Evolutionary conservation across 2,888 invertebrate genomes (phyloP), one percentile per base, ranked within the genome.

Genomic region (Apeira syringaria): DNA sequence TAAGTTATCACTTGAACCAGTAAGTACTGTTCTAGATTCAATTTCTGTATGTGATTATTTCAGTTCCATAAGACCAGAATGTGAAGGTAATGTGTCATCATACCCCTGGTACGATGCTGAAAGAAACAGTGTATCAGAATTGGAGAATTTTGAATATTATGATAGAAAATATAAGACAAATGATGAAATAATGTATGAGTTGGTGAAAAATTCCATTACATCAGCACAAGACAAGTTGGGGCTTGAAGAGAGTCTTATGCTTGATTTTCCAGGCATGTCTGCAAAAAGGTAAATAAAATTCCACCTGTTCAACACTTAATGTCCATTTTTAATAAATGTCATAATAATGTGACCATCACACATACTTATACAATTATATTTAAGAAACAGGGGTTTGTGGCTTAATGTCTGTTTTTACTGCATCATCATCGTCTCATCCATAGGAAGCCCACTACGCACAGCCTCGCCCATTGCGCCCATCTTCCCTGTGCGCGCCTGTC

Each of bases 31-130:
- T 3, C 52, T 89, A 32, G 84, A 87, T 51, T 67, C 71, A 6
- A 50, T 92, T 33, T 86, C 91, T 33, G 30, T 82, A n/a, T 79
- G 90, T 38, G 87, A 88, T 57, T 69, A 56, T 36, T 67, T 69
- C 13, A 62, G 59, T 34, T 43, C 47, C 9, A 55, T 37, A 5
- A 53, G 51, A 30, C 52, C 52, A 17, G 59, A 68, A 33, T 44
- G 50, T 17, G 56, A 49, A 24, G 28, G 38, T 20, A 59, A 74
- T 48, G 59, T 82, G 13, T 59, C 67, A 47, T 72, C 72, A 33
- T 50, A 62, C 17, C 85, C 86, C 6, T 88, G 88, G 88, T 59
- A 60, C 34, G 58, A 58, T 20, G 45, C 54, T 36, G 82, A 78
- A 64, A 62, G 41, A 34, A 66, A 79, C 26, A 84, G 85, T 75